These are phyloP conservation scores for Redunca redunca DNA, from an alignment of 2,113 vertebrate genomes.

Conservation along the genomic window DNA sequence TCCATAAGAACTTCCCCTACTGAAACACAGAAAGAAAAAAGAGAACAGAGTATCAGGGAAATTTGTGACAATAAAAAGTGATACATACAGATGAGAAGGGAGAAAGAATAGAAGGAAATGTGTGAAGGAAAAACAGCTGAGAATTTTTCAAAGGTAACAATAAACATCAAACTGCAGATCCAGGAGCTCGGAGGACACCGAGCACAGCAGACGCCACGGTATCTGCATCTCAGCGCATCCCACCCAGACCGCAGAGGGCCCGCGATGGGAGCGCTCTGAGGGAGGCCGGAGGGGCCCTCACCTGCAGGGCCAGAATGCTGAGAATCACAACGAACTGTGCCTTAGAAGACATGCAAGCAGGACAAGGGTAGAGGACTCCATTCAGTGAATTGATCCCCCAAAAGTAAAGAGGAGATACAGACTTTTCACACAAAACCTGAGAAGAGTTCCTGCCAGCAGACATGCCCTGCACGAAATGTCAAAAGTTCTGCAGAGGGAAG, in stretches of 20 bases:
- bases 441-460: not conserved
- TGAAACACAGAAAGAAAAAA: not conserved
- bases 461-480: not conserved
- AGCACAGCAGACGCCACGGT: not conserved
- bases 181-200: not conserved
- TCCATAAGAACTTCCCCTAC: accelerated
- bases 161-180: not conserved
- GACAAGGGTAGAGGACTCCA: not conserved
- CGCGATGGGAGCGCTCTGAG: not conserved
- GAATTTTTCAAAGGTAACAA: not conserved
- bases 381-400: not conserved
- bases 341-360: accelerated
- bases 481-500: not conserved
- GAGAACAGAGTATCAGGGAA: not conserved
- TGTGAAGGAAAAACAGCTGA: not conserved
- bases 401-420: not conserved
- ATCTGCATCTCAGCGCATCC: accelerated
- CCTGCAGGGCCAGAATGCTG: accelerated
- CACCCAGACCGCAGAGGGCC: not conserved
- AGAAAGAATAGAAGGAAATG: not conserved
- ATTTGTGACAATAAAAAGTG: not conserved
- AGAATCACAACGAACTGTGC: too few species aligned
- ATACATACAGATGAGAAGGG: accelerated
- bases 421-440: not conserved
- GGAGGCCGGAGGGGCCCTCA: not conserved